Evolutionary conservation across 2,888 invertebrate genomes (phyloP), one percentile per base, ranked within the genome.

Genomic region (Brenthis daphne): DNA sequence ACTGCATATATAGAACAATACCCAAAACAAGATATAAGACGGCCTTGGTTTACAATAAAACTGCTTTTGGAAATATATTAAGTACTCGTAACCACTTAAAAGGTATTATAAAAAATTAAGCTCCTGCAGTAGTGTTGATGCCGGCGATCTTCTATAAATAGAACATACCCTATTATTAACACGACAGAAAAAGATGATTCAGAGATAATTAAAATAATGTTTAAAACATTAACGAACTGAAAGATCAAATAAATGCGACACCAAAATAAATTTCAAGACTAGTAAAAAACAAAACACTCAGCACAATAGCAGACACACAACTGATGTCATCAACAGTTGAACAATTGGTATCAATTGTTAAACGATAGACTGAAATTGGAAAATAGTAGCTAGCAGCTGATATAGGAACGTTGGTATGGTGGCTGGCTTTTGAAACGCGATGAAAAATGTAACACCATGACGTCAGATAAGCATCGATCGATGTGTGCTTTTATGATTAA

Each of bases 401-500:
- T 83, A 79, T 81, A 80, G 78, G 77, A 78, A 77, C 82, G 80
- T 58, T 65, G 67, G 72, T 63, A 50, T 50, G 50, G 57, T 75
- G 2, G 37, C 37, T 72, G 80, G 75, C 80, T 80, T 83, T 82
- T 84, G 84, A 83, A 68, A 71, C 69, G 74, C 80, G 76, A 85
- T 89, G 82, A 86, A 88, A 87, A 81, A 85, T 89, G 81, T 81
- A 87, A 72, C 65, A 72, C 67, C 53, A 37, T 85, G 87, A 89
- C 88, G 89, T 86, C 87, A 85, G 76, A 76, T 74, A 73, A 74
- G 67, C 69, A 68, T 74, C 77, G 77, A 85, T 87, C 87, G 84
- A 89, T 89, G 78, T 89, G 78, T 68, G 57, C 64, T 64, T 51
- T 63, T 51, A 65, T 68, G 66, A 70, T 70, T 70, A 68, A 70